Base-by-base conservation (phyloP, 2,113 vertebrate genomes). In the Argyrosomus japonicus region DNA sequence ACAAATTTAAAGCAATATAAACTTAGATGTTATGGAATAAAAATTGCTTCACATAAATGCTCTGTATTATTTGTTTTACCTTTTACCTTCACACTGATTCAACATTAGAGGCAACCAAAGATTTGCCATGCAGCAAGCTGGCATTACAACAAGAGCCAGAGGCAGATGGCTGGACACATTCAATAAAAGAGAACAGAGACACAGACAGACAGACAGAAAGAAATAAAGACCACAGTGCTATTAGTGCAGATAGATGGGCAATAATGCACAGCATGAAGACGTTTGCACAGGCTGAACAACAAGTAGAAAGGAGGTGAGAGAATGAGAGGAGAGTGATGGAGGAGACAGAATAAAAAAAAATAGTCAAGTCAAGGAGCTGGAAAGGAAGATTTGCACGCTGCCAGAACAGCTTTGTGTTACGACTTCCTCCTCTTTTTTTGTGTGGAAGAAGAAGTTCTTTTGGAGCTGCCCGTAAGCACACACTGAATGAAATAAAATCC, bases 401-500 rank as follows among this genome's bases (percentile, higher is more conserved):
- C 88, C 91, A 89, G 85, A 65, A 72, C 48, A 64, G 88, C 92
- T 93, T 95, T 94, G 94, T 94, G 75, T 68, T 69, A 84, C 76
- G 7, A 92, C 94, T 95, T 96, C 94, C 95, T 93, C 88, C 88
- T 83, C 93, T 93, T 88, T 92, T 90, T 77, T 43, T 47, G 32
- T 12, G 40, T 67, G 53, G 70, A 79, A 71, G 83, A 75, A 68
- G 77, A 79, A 90, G 71, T 85, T 92, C 91, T 91, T 90, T 92
- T 86, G 83, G 85, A 78, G 88, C 82, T 47, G 80, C 77, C 88
- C 67, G 25, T 81, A 65, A 87, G 74, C 86, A 81, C 87, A 70
- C 62, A 61, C 57, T 83, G 86, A 91, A 90, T 89, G 83, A 93
- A 93, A 83, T 83, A 7, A 91, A 90, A 89, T 85, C 74, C 87